Conservation (phyloP, 1,140 invertebrate genomes). For the Uloborus diversus region DNA sequence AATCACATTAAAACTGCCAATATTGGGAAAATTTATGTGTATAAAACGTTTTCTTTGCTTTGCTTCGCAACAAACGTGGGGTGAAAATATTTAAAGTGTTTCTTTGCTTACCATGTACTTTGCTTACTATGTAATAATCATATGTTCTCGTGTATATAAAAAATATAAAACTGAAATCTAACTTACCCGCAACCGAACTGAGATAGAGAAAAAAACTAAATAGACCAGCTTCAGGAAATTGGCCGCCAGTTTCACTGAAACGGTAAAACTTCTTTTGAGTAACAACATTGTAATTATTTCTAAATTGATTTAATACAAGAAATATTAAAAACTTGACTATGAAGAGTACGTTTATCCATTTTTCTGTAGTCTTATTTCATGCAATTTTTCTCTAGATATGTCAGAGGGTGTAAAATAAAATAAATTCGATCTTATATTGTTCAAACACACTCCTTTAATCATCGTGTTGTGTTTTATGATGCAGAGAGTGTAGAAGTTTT, state of each 20-base stretch:
- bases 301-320: neutral
- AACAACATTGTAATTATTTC: neutral
- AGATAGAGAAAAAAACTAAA: slow-evolving; percentile 49
- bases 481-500: too few relatives aligned
- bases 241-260: slow-evolving; percentile 32
- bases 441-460: neutral
- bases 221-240: slow-evolving; percentile 38
- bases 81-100: too few relatives aligned
- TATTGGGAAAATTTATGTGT: too few relatives aligned
- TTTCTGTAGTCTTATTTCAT: neutral
- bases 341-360: neutral
- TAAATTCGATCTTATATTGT: neutral
- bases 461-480: too few relatives aligned
- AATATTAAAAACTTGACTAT: neutral
- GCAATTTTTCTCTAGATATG: neutral
- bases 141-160: too few relatives aligned
- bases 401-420: neutral
- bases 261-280: neutral
- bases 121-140: too few relatives aligned
- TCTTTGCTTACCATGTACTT: too few relatives aligned
- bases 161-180: neutral
- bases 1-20: too few relatives aligned
- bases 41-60: too few relatives aligned
- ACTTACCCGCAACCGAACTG: slow-evolving; percentile 15
- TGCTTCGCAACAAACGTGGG: too few relatives aligned